A percentile compares a stretch with the other conserved stretches of the same genome.
Evolutionary conservation across 2,113 vertebrate genomes (phyloP).

Genomic region (Varanus salvator): DNA sequence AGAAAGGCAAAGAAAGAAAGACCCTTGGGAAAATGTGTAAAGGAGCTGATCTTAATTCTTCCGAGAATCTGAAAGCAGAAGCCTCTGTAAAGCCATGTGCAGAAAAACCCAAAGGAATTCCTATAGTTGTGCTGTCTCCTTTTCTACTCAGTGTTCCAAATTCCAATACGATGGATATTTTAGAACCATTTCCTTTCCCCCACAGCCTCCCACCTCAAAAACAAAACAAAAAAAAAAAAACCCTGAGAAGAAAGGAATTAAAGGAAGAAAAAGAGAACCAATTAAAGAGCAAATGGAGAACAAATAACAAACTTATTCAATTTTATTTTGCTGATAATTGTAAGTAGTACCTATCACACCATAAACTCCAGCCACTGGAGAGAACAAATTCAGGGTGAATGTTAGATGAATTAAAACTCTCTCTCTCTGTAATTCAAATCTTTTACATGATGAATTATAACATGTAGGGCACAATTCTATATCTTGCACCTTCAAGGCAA

Average conservation of each 20-base stretch:
- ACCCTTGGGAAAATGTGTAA: too few species aligned
- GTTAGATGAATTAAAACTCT: too few species aligned
- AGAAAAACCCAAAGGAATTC: neutral
- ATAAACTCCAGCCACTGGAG: neutral
- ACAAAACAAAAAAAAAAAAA: too few species aligned
- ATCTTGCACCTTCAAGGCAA: too few species aligned
- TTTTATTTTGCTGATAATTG: neutral
- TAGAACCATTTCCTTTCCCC: neutral
- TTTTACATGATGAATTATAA: too few species aligned
- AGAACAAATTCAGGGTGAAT: neutral
- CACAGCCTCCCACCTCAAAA: too few species aligned
- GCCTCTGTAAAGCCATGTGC: too few species aligned
- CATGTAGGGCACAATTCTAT: too few species aligned
- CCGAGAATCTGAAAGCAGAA: too few species aligned
- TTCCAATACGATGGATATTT: neutral
- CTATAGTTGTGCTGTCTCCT: neutral
- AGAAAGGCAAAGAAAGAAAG: too few species aligned
- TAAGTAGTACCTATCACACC: neutral
- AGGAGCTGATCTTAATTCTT: too few species aligned
- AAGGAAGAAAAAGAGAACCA: neutral
- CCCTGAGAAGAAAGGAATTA: neutral
- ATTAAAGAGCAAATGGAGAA: neutral
- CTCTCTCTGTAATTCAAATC: too few species aligned
- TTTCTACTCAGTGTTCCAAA: neutral
- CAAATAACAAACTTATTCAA: neutral